phyloP scores from a whole-genome alignment of 2,797 vertebrate genomes.

The Eupleurogrammus muticus region DNA sequence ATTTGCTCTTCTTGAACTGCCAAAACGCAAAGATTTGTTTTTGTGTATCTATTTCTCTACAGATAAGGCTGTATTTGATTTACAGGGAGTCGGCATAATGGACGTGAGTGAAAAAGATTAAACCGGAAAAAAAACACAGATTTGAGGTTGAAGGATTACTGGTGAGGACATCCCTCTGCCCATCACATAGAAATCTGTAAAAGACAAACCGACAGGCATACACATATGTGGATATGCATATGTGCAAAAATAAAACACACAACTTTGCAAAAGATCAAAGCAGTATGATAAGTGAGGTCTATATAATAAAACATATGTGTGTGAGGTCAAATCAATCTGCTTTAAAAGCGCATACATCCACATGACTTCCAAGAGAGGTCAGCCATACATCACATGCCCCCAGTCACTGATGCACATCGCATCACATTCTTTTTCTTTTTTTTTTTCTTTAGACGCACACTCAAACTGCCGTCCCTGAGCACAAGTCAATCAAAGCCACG shows the following conservation, averaged over 20 bases:
- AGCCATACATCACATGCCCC: constrained; percentile 52
- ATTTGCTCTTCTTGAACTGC: constrained; percentile 33
- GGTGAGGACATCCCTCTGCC: background rate
- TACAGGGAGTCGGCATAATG: constrained; percentile 4
- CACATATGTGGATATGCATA: background rate
- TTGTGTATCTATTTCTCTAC: constrained; percentile 26
- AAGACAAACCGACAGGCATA: background rate
- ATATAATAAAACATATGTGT: constrained; percentile 34
- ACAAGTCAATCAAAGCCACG: constrained; percentile 62
- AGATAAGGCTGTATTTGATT: constrained; percentile 23
- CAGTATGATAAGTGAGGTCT: constrained; percentile 21
- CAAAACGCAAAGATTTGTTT: constrained; percentile 15
- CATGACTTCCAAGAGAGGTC: constrained; percentile 66
- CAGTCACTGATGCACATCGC: constrained; percentile 30
- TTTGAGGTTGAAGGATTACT: constrained; percentile 10
- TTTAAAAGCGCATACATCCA: constrained; percentile 54
- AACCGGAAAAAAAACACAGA: constrained; percentile 9
- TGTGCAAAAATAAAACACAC: background rate
- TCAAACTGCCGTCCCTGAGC: constrained; percentile 46
- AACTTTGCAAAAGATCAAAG: constrained; percentile 17
- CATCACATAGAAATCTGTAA: background rate
- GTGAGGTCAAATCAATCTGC: constrained; percentile 63
- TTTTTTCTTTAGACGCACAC: constrained; percentile 12
- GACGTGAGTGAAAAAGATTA: constrained; percentile 21
- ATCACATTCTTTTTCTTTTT: constrained; percentile 21